A percentile compares a stretch with the other conserved stretches of the same genome.
Conservation (phyloP, 1,140 invertebrate genomes). For the Heliconius congener region DNA sequence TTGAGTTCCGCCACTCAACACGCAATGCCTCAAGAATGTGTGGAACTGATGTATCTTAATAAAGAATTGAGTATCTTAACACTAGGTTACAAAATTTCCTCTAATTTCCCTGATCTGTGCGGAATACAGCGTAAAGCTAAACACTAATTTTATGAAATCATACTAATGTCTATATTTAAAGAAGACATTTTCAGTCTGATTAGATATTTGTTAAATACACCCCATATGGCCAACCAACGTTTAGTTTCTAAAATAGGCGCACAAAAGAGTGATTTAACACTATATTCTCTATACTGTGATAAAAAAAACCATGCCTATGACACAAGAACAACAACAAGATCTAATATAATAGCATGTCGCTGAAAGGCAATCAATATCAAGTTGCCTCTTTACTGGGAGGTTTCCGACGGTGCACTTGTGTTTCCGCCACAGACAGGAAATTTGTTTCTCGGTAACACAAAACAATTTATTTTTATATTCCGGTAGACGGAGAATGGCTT, state of each 20-base stretch:
- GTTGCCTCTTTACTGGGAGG: conserved; percentile 6
- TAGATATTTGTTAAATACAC: too few relatives aligned
- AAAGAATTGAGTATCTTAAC: too few relatives aligned
- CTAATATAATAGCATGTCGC: conserved; percentile 10
- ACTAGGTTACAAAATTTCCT: too few relatives aligned
- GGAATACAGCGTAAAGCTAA: too few relatives aligned
- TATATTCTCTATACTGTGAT: not conserved
- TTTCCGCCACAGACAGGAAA: conserved; percentile 6
- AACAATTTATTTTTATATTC: conserved; percentile 8
- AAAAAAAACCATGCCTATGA: not conserved
- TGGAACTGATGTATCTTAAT: too few relatives aligned
- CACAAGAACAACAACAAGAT: not conserved
- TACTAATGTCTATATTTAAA: too few relatives aligned
- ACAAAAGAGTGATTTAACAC: not conserved
- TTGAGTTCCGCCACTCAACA: too few relatives aligned
- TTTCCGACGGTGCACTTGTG: conserved; percentile 1
- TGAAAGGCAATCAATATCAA: conserved; percentile 8
- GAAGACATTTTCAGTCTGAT: too few relatives aligned
- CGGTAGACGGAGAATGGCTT: not conserved
- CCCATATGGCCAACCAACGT: too few relatives aligned
- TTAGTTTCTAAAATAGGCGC: not conserved
- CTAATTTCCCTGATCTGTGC: too few relatives aligned
- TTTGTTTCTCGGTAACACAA: conserved; percentile 12
- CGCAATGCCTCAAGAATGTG: not conserved
- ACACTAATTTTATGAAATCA: too few relatives aligned